phyloP scores from a whole-genome alignment of 2,797 vertebrate species.

The Kryptopterus vitreolus region DNA sequence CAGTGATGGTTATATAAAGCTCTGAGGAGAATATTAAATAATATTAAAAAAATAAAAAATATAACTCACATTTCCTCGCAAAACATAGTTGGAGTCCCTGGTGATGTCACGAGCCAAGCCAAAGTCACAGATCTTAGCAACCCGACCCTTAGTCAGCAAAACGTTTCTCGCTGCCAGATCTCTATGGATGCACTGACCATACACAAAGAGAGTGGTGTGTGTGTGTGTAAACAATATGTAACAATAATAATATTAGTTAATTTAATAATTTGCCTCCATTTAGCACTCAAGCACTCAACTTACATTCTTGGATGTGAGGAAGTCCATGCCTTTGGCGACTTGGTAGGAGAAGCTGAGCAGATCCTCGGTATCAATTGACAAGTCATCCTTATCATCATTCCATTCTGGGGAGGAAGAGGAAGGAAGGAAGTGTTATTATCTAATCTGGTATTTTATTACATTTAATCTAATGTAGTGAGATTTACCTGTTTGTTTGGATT shows the following conservation, averaged over 20 bases:
- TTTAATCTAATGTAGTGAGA: background rate
- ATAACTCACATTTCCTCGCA: conserved; percentile 93
- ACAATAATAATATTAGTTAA: background rate
- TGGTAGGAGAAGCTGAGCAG: conserved; percentile 95
- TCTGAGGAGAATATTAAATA: background rate
- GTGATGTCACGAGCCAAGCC: conserved; percentile 95
- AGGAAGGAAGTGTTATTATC: background rate
- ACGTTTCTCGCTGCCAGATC: conserved; percentile 96
- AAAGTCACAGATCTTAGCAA: conserved; percentile 98
- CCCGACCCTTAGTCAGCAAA: conserved; percentile 90
- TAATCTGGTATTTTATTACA: background rate
- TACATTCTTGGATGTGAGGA: conserved; percentile 92
- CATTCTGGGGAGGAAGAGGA: conserved; percentile 38
- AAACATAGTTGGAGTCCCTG: conserved; percentile 94
- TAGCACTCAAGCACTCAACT: conserved; percentile 43
- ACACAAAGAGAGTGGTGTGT: background rate
- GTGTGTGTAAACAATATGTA: background rate
- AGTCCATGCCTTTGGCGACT: conserved; percentile 98
- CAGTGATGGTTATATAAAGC: background rate
- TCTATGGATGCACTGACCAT: conserved; percentile 89
- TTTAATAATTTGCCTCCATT: background rate
- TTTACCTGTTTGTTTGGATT: conserved; percentile 71
- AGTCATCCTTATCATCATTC: conserved; percentile 69
- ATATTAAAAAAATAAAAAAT: background rate
- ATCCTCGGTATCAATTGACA: conserved; percentile 81